Evolutionary conservation across 2,888 invertebrate species (phyloP).

Genomic region (Acleris holmiana): DNA sequence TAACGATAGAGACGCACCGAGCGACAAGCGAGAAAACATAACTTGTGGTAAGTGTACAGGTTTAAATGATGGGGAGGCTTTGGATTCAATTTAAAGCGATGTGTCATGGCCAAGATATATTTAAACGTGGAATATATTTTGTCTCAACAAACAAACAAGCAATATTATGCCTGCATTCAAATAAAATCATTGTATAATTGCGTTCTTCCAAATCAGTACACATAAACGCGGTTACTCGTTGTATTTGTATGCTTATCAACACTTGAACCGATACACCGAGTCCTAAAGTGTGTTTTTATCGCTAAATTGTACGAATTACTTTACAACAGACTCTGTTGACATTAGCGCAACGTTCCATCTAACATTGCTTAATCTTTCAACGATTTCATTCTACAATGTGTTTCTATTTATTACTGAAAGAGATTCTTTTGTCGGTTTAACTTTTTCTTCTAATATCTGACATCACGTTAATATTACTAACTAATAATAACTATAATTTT

Average conservation of each 20-base stretch:
- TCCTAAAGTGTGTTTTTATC: constrained; percentile 38
- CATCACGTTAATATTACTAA: background rate
- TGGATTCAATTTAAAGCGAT: no score
- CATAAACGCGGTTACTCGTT: constrained; percentile 1
- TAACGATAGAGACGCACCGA: no score
- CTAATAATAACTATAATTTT: background rate
- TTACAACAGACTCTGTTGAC: constrained; percentile 13
- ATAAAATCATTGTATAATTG: background rate
- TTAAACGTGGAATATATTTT: no score
- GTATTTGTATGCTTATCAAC: constrained; percentile 42
- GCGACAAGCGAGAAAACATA: no score
- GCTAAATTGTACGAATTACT: constrained; percentile 30
- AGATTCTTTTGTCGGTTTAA: background rate
- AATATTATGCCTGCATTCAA: no score
- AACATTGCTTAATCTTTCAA: background rate
- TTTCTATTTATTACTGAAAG: background rate
- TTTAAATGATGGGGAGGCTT: no score
- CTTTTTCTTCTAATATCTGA: background rate
- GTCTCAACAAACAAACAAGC: no score
- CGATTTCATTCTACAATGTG: background rate
- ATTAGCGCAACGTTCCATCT: constrained; percentile 14
- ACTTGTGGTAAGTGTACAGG: no score
- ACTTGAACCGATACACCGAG: constrained; percentile 32
- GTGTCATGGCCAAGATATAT: no score
- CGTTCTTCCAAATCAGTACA: constrained; percentile 4